Percentiles rank a stretch among this genome's conserved stretches.
These are phyloP conservation scores for Leucosticte australis DNA, from an alignment of 2,113 vertebrate species.

Conservation along the genomic window DNA sequence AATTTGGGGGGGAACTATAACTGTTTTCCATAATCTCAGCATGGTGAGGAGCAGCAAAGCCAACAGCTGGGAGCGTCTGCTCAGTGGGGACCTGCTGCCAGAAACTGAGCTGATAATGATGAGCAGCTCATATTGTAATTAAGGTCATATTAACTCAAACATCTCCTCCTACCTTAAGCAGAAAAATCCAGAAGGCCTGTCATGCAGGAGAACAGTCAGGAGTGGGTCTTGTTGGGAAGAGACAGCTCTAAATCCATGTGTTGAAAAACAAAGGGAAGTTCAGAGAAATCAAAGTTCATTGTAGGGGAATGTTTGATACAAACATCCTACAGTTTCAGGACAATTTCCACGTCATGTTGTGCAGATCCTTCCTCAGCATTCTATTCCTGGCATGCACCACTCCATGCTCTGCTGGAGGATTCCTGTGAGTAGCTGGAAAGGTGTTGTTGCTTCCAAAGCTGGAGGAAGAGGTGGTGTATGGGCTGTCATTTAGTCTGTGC, in stretches of 20 bases:
- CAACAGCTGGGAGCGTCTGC: neutral
- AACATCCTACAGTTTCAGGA: neutral
- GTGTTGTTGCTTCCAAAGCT: neutral
- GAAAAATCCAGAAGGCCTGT: neutral
- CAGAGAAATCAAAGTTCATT: neutral
- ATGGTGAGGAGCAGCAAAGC: neutral
- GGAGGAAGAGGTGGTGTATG: neutral
- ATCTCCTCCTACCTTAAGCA: neutral
- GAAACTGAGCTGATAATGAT: neutral
- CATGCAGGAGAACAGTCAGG: neutral
- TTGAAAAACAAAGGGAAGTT: neutral
- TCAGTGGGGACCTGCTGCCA: constrained; percentile 18
- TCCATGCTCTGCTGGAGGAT: neutral
- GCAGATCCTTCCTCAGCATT: neutral
- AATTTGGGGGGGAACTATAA: neutral
- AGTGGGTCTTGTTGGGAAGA: neutral
- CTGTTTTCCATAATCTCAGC: neutral
- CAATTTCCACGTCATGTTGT: neutral
- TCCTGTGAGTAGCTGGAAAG: neutral
- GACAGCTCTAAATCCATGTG: neutral
- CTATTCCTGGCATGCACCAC: accelerated
- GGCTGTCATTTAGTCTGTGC: neutral
- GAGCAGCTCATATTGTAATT: constrained; percentile 11
- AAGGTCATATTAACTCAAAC: neutral
- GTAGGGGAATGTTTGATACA: neutral